Conservation (phyloP, 2,113 vertebrate species). For the Cyphomyrus discorhynchus region DNA sequence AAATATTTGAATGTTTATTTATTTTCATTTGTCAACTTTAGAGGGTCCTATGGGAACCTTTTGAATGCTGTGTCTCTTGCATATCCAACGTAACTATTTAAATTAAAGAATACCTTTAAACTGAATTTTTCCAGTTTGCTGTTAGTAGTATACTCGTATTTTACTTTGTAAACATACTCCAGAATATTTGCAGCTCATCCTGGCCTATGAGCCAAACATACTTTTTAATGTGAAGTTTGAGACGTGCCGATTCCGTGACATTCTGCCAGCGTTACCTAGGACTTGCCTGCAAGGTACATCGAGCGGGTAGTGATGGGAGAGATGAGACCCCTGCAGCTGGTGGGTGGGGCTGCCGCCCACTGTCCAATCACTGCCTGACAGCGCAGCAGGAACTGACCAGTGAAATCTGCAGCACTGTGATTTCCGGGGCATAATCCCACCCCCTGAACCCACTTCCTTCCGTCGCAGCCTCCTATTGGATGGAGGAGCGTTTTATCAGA, state of each 20-base stretch:
- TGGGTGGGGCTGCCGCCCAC: background rate
- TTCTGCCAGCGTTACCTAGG: background rate
- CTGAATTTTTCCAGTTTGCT: background rate
- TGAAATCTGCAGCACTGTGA: background rate
- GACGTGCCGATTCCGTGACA: background rate
- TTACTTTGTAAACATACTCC: background rate
- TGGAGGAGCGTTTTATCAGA: background rate
- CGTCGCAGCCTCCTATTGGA: background rate
- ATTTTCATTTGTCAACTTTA: background rate
- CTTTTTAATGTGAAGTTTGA: background rate
- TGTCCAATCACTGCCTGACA: background rate
- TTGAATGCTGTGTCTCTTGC: background rate
- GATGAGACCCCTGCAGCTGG: background rate
- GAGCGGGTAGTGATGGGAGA: background rate
- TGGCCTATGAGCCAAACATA: conserved; percentile 2
- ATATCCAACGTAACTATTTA: background rate
- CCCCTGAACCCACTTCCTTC: background rate
- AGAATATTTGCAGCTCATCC: background rate
- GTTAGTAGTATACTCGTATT: background rate
- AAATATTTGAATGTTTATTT: background rate
- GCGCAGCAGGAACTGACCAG: background rate
- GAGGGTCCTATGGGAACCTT: background rate
- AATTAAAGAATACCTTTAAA: background rate
- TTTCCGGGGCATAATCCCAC: background rate
- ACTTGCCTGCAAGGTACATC: background rate